Conservation (phyloP, 37 sponge, comb jelly and placozoan species). For the Cliona cf. orientalis region DNA sequence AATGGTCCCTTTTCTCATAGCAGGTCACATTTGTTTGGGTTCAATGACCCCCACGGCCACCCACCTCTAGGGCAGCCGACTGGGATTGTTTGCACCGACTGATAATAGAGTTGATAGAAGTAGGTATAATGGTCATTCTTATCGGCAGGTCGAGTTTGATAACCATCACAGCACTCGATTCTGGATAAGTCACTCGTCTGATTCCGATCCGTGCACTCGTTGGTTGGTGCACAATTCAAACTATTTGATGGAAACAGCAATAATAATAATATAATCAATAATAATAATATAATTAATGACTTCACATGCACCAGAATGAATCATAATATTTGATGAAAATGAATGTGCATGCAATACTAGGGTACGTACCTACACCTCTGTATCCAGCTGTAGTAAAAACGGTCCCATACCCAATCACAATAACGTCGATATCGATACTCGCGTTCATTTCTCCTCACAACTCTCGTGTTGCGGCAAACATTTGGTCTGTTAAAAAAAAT, state of each 20-base stretch:
- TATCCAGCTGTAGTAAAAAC: background rate
- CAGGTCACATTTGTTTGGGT: background rate
- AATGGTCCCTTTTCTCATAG: background rate
- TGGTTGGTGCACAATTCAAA: constrained; percentile 19
- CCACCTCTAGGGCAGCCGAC: constrained; percentile 47
- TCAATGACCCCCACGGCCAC: background rate
- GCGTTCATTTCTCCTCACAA: background rate
- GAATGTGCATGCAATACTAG: no score
- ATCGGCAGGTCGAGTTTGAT: background rate
- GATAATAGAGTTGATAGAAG: background rate
- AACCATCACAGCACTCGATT: constrained; percentile 47
- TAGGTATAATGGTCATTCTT: background rate
- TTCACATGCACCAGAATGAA: no score
- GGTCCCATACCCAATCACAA: constrained; percentile 26
- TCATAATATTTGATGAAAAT: no score
- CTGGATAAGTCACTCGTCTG: background rate
- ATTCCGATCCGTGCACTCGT: constrained; percentile 11
- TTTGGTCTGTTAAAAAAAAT: constrained; percentile 30
- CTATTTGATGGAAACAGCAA: background rate
- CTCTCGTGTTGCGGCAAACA: background rate
- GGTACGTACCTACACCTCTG: constrained; percentile 30
- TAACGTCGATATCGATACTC: constrained; percentile 26
- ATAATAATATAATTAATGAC: no score
- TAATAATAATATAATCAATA: background rate
- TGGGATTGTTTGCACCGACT: constrained; percentile 5